Conservation (phyloP, 35 echinoderm and acorn worm genomes). For the Lytechinus variegatus region DNA sequence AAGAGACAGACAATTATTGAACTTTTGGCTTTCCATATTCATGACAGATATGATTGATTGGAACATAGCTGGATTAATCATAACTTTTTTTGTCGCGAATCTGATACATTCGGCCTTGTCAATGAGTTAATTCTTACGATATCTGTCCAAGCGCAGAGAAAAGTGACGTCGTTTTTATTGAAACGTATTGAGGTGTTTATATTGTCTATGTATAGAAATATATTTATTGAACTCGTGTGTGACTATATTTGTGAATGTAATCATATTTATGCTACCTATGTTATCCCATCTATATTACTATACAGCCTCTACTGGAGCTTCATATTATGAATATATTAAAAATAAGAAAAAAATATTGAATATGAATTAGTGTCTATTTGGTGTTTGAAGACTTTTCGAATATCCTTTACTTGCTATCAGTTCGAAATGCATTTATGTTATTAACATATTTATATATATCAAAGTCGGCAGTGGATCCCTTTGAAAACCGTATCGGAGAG, state of each 20-base stretch:
- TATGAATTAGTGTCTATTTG: not conserved
- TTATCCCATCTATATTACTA: not conserved
- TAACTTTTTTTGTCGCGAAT: not conserved
- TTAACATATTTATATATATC: too few species aligned
- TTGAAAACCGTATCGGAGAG: too few species aligned
- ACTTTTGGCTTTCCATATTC: too few species aligned
- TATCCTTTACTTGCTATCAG: too few species aligned
- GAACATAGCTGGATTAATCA: too few species aligned
- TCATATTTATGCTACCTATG: constrained; percentile 14
- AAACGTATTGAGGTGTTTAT: not conserved
- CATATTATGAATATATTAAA: not conserved
- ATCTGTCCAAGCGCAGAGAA: not conserved
- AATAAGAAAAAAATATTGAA: not conserved
- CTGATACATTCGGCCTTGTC: not conserved
- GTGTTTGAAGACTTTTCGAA: too few species aligned
- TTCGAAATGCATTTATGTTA: too few species aligned
- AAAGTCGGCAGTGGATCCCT: too few species aligned
- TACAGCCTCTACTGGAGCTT: not conserved
- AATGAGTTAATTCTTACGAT: not conserved
- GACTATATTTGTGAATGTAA: constrained; percentile 6
- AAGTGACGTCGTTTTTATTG: not conserved
- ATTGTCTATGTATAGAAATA: not conserved
- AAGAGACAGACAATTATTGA: too few species aligned
- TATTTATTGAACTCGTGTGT: constrained; percentile 13
- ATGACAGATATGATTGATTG: too few species aligned